Evolutionary conservation across 2,888 invertebrate genomes (phyloP).

Genomic region (Zygaena filipendulae): DNA sequence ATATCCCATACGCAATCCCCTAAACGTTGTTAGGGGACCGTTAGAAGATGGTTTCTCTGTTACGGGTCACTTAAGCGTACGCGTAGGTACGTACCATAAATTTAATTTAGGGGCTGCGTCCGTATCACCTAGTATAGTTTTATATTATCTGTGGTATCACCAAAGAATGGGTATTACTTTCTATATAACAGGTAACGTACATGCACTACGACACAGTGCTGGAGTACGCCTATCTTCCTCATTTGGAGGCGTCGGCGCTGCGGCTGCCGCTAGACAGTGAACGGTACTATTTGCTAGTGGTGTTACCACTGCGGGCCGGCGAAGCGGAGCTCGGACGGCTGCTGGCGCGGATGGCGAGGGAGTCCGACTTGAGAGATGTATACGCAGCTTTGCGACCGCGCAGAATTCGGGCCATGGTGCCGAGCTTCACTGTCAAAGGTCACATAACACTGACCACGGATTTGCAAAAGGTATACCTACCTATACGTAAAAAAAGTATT

Average conservation of each 20-base stretch:
- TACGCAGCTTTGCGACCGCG: slow-evolving; percentile 75
- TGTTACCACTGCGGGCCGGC: slow-evolving; percentile 75
- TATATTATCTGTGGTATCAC: too few species aligned
- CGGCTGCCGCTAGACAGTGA: slow-evolving; percentile 84
- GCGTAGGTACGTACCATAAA: too few species aligned
- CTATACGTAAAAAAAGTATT: too few species aligned
- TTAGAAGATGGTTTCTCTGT: too few species aligned
- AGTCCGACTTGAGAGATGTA: slow-evolving; percentile 73
- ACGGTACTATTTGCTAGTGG: slow-evolving; percentile 79
- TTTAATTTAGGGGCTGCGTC: too few species aligned
- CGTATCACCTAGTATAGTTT: too few species aligned
- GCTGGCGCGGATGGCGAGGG: slow-evolving; percentile 70
- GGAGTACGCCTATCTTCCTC: slow-evolving; percentile 79
- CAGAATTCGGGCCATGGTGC: slow-evolving; percentile 81
- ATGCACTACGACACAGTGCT: slow-evolving; percentile 82
- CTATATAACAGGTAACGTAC: slow-evolving; percentile 71
- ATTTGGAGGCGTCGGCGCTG: slow-evolving; percentile 76
- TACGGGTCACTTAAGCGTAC: too few species aligned
- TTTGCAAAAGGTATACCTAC: slow-evolving; percentile 82
- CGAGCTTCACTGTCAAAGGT: slow-evolving; percentile 83
- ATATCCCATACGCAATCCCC: too few species aligned
- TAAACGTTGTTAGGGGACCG: too few species aligned
- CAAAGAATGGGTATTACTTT: slow-evolving; percentile 1
- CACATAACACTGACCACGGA: slow-evolving; percentile 84
- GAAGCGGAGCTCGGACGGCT: slow-evolving; percentile 71